Evolutionary conservation across 2,797 vertebrate species (phyloP), one percentile per base, ranked within the genome.

Genomic region (Lates japonicus): DNA sequence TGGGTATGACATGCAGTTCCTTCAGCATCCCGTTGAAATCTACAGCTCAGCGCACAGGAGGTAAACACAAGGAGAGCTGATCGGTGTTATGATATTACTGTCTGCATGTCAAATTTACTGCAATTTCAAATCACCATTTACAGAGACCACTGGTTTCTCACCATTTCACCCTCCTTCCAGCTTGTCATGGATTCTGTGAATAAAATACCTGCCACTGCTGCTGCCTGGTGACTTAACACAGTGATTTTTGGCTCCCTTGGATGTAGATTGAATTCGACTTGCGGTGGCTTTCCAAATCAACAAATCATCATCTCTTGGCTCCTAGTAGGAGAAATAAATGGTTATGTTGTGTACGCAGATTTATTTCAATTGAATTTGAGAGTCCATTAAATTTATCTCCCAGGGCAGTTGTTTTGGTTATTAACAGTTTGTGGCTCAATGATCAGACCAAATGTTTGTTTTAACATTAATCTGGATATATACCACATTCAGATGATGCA

Each of bases 231-330:
- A 63, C 76, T 78, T 78, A 52, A 63, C 62, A n/a, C 65, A 10
- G 31, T 41, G 69, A 33, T 71, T 84, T 80, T 76, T 76, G 69
- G 84, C 85, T 86, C n/a, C 61, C 62, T 74, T 33, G 68, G 49
- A 59, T 70, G 65, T 81, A n/a, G 84, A 91, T 88, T 88, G 84
- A 82, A 80, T 86, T 88, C 2, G 82, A 86, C 75, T 69, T 82
- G 88, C 16, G 19, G 39, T 76, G 78, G 73, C 74, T 91, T 89
- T 69, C 80, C 85, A n/a, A 81, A 87, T 92, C 81, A 88, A 90
- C 84, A 83, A 80, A 78, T 89, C 78, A 84, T 90, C 76, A 60
- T 87, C 73, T 81, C 33, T 33, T 20, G 74, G 71, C 78, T 80
- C 31, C 4, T 44, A 71, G 70, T 19, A 5, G 31, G 49, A 22